These are phyloP conservation scores for Peromyscus aztecus DNA, from an alignment of 2,797 vertebrate genomes.

Conservation along the genomic window DNA sequence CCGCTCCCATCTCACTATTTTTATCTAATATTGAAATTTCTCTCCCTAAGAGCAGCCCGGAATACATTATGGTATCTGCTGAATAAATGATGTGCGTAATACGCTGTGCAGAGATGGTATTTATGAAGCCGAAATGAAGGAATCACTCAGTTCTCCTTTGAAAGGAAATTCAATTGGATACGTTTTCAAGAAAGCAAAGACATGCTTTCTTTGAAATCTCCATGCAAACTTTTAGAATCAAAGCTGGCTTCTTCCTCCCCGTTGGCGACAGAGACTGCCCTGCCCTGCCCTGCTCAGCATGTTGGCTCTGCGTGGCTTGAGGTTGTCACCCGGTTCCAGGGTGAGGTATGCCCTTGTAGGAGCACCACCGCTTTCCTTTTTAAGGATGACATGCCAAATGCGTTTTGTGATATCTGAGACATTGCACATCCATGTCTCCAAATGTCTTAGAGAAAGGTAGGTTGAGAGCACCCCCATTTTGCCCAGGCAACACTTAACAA, in stretches of 20 bases:
- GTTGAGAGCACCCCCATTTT: not conserved
- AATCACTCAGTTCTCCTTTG: slow-evolving; percentile 78
- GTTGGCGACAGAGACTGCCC: not conserved
- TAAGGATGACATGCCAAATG: not conserved
- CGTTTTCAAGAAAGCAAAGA: slow-evolving; percentile 73
- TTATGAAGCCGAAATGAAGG: slow-evolving; percentile 79
- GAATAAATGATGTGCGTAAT: slow-evolving; percentile 85
- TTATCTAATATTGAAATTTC: slow-evolving; percentile 87
- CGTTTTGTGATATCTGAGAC: not conserved
- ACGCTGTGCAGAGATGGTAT: slow-evolving; percentile 70
- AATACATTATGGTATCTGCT: slow-evolving; percentile 87
- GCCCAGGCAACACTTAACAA: rapidly evolving
- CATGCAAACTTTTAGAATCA: slow-evolving; percentile 55
- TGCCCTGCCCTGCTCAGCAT: not conserved
- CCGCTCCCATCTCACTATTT: slow-evolving; percentile 84
- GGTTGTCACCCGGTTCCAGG: not conserved
- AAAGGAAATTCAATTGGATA: slow-evolving; percentile 78
- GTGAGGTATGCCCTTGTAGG: not conserved
- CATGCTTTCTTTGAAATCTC: slow-evolving; percentile 30
- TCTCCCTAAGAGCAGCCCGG: slow-evolving; percentile 82
- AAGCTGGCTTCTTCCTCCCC: not conserved
- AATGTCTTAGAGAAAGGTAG: not conserved
- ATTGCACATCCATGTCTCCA: not conserved
- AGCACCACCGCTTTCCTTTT: not conserved
- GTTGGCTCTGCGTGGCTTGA: not conserved